These are phyloP conservation scores for Lithophane semibrunnea DNA, from an alignment of 2,888 invertebrate species.

Conservation along the genomic window DNA sequence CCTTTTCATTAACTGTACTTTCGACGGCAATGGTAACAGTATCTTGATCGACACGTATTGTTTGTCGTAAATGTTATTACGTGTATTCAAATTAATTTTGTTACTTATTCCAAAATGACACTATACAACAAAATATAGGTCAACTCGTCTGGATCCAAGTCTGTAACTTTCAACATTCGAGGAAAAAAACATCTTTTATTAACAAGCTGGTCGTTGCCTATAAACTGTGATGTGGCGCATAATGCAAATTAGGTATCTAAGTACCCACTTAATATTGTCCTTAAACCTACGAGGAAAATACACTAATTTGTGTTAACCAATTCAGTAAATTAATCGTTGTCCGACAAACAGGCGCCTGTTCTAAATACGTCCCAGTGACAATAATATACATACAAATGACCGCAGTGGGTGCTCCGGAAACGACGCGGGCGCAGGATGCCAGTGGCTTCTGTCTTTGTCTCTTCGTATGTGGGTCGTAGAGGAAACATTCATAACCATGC, in stretches of 20 bases:
- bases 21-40: conserved; percentile 5
- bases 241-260: not conserved
- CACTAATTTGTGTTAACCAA: not conserved
- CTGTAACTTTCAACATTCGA: not conserved
- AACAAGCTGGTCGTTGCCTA: not conserved
- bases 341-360: not conserved
- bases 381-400: conserved; percentile 38
- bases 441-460: conserved; percentile 66
- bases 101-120: not conserved
- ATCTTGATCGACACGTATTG: too few relatives aligned
- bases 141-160: not conserved
- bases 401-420: conserved; percentile 70
- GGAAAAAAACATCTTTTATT: not conserved
- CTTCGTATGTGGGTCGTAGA: conserved; percentile 60
- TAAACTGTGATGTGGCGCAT: not conserved
- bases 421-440: conserved; percentile 72
- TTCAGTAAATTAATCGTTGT: not conserved
- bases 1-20: conserved; percentile 13
- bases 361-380: conserved; percentile 46
- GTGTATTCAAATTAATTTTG: not conserved
- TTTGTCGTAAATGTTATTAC: not conserved
- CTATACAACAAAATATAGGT: conserved; percentile 3
- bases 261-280: not conserved
- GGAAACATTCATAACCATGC: conserved; percentile 55
- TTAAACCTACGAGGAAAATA: conserved; percentile 9